Evolutionary conservation across 2,113 vertebrate genomes (phyloP).

Genomic region (Otus sunia): DNA sequence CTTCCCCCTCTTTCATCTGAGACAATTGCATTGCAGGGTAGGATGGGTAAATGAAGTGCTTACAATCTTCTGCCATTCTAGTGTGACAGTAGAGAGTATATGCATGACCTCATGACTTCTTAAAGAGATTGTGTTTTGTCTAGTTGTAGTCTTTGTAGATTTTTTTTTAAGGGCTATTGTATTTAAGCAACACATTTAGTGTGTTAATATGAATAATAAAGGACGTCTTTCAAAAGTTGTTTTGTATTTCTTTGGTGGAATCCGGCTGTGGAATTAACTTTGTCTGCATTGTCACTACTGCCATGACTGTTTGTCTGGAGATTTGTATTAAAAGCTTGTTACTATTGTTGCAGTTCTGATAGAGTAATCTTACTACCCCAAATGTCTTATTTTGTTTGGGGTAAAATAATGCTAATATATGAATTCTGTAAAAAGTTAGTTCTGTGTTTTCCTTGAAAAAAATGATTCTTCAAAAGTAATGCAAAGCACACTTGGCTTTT

Average conservation of each 20-base stretch:
- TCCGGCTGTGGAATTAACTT: constrained; percentile 79
- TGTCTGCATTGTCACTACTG: constrained; percentile 77
- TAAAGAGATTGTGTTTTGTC: constrained; percentile 75
- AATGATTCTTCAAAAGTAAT: constrained; percentile 75
- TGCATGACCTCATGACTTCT: constrained; percentile 75
- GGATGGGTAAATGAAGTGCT: constrained; percentile 70
- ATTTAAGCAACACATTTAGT: constrained; percentile 71
- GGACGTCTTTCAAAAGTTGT: constrained; percentile 76
- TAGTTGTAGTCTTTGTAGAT: constrained; percentile 76
- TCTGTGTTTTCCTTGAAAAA: constrained; percentile 74
- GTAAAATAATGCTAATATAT: constrained; percentile 64
- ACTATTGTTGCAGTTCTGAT: constrained; percentile 77
- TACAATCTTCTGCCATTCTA: constrained; percentile 66
- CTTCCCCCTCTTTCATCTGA: constrained; percentile 68
- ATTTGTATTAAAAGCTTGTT: constrained; percentile 75
- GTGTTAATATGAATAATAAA: constrained; percentile 72
- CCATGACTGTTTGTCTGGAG: constrained; percentile 78
- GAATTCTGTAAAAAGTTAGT: constrained; percentile 75
- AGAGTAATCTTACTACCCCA: constrained; percentile 69
- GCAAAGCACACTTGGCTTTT: constrained; percentile 77
- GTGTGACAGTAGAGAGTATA: constrained; percentile 70
- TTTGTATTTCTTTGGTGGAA: constrained; percentile 79
- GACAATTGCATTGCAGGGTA: constrained; percentile 75
- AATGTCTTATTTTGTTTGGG: constrained; percentile 54
- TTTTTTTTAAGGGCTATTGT: constrained; percentile 66